phyloP scores from a whole-genome alignment of 1,140 invertebrate genomes.

The Lucilia cuprina region DNA sequence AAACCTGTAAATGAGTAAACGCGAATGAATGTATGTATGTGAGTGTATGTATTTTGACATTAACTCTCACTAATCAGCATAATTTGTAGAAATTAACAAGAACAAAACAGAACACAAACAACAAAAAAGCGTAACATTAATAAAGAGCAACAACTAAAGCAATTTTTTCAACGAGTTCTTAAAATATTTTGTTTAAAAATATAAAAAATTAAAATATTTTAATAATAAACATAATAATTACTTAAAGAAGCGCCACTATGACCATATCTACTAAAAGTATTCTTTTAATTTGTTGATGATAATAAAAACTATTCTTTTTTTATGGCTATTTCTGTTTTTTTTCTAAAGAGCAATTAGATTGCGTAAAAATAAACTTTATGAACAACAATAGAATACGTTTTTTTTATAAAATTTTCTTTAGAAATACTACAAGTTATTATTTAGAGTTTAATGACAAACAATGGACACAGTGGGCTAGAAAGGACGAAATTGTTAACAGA shows the following conservation, averaged over 20 bases:
- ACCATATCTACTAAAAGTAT: neutral
- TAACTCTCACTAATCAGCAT: neutral
- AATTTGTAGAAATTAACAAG: neutral
- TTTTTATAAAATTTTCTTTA: neutral
- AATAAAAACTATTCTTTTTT: neutral
- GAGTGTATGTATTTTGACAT: neutral
- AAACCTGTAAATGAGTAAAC: neutral
- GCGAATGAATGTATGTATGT: neutral
- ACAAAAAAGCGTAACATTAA: too few relatives aligned
- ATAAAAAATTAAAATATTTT: neutral
- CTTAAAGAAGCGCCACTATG: conserved; percentile 23
- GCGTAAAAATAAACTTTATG: conserved; percentile 26
- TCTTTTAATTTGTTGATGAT: neutral
- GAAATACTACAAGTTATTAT: too few relatives aligned
- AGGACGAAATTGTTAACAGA: too few relatives aligned
- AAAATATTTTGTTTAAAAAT: too few relatives aligned
- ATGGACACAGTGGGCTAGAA: neutral
- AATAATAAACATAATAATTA: conserved; percentile 5
- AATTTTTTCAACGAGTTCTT: too few relatives aligned
- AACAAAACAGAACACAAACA: neutral
- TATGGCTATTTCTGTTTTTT: too few relatives aligned
- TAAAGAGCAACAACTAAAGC: too few relatives aligned
- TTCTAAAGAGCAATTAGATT: neutral
- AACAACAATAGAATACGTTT: neutral
- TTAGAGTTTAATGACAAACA: too few relatives aligned